Conservation (phyloP, 2,113 vertebrate genomes). For the Mellivora capensis region DNA sequence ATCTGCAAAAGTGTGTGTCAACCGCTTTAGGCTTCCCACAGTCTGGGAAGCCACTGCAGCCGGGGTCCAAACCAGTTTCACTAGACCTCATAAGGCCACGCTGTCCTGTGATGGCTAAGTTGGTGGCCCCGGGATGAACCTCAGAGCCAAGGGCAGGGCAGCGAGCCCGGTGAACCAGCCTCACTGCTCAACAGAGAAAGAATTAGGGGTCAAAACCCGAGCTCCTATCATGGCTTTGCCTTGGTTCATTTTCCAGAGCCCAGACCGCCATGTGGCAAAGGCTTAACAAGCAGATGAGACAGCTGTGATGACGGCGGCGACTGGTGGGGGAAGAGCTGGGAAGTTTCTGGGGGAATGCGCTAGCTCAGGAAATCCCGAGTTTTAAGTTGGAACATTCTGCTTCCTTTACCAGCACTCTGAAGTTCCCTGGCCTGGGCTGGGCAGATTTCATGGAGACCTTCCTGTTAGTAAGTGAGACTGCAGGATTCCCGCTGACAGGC, state of each 20-base stretch:
- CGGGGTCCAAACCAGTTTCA: background rate
- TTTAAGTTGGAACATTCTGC: background rate
- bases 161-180: background rate
- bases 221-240: background rate
- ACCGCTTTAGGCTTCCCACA: background rate
- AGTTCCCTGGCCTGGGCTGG: background rate
- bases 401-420: background rate
- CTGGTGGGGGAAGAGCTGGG: background rate
- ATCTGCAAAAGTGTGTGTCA: background rate
- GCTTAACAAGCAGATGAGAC: background rate
- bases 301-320: background rate
- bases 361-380: background rate
- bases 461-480: background rate
- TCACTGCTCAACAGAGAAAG: background rate
- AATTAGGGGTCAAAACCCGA: background rate
- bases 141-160: background rate
- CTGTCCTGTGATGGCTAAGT: background rate
- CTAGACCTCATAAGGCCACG: background rate
- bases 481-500: background rate
- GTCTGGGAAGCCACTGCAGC: background rate
- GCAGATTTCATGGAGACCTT: background rate
- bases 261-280: background rate
- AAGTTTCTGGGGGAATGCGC: background rate
- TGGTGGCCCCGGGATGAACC: background rate
- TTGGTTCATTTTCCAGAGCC: background rate